Conservation (phyloP, 2,113 vertebrate genomes). For the Lipophrys pholis region DNA sequence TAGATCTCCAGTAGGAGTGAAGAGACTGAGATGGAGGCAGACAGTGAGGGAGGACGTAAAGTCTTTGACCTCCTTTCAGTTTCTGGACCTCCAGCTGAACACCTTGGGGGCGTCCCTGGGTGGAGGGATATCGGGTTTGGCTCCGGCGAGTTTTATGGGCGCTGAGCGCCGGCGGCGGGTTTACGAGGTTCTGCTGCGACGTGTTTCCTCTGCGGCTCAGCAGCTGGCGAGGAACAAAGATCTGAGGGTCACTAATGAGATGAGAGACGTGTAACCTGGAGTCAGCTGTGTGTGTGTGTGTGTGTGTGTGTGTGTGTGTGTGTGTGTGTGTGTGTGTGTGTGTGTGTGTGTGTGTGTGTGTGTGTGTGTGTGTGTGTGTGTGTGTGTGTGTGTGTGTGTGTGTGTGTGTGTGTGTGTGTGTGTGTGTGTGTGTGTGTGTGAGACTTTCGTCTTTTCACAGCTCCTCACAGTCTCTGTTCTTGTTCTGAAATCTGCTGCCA, state of each 20-base stretch:
- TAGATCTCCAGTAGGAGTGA: too few relatives aligned
- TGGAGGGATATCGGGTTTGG: conserved; percentile 42
- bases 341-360: too few relatives aligned
- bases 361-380: too few relatives aligned
- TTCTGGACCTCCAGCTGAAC: conserved; percentile 39
- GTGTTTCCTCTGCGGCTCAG: too few relatives aligned
- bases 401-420: too few relatives aligned
- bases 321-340: neutral
- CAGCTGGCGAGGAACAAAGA: too few relatives aligned
- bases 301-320: neutral
- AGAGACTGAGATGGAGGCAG: too few relatives aligned
- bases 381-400: too few relatives aligned
- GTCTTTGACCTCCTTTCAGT: conserved; percentile 1
- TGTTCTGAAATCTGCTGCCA: too few relatives aligned
- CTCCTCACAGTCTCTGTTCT: conserved; percentile 4
- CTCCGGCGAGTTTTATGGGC: conserved; percentile 28
- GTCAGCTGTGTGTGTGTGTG: neutral
- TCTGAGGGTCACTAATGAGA: too few relatives aligned
- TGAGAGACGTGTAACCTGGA: conserved; percentile 1
- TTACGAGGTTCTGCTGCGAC: conserved; percentile 44
- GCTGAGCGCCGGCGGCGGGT: conserved; percentile 43
- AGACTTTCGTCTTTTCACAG: conserved; percentile 28
- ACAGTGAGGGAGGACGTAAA: neutral
- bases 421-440: too few relatives aligned
- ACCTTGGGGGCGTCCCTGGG: conserved; percentile 36